Base-by-base conservation (phyloP, 2,888 invertebrate genomes). In the Azorinus chamasolen region DNA sequence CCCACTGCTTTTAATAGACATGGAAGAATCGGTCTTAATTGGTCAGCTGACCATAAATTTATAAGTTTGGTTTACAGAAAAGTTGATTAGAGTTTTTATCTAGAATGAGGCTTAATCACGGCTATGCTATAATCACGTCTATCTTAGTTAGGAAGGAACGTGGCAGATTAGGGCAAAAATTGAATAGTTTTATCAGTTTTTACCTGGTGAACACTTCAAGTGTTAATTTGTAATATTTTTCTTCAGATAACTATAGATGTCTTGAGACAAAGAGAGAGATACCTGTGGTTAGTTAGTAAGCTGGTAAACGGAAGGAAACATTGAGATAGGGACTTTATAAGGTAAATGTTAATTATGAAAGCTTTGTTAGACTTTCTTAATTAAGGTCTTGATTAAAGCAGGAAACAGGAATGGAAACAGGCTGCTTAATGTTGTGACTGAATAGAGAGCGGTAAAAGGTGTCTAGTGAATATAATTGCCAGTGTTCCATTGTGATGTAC, bases 211-310 rank as follows among this genome's bases (percentile, higher is more conserved):
- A 74, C 76, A 76, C 68, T 76, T 77, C 54, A 76, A 73, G 80
- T 80, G 80, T 80, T 80, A 80, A 80, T 80, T 80, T 80, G 76
- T 80, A 80, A 74, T 77, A 80, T 80, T 80, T 72, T 73, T 68
- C 25, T 58, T 54, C 54, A 76, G 76, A 77, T 80, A 73, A 58
- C 50, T 59, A 50, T 54, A 51, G 37, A 45, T 45, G 65, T 59
- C n/a, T 41, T 59, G 59, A 59, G 59, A 59, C 59, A 59, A 59
- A 59, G 59, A 59, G 45, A n/a, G 27, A 20, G 14, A 59, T 59
- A 59, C 59, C 46, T 59, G 25, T 46, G 39, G 58, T 24, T 25
- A 24, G 48, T 32, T 32, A 32, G 32, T 32, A 10, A 10, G 32
- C 32, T 32, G 4, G 32, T 32, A 32, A 32, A 32, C 32, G 32